A percentile compares a stretch with the other conserved stretches of the same genome.
phyloP scores from a whole-genome alignment of 2,113 vertebrate genomes.

The Lasiurus borealis region DNA sequence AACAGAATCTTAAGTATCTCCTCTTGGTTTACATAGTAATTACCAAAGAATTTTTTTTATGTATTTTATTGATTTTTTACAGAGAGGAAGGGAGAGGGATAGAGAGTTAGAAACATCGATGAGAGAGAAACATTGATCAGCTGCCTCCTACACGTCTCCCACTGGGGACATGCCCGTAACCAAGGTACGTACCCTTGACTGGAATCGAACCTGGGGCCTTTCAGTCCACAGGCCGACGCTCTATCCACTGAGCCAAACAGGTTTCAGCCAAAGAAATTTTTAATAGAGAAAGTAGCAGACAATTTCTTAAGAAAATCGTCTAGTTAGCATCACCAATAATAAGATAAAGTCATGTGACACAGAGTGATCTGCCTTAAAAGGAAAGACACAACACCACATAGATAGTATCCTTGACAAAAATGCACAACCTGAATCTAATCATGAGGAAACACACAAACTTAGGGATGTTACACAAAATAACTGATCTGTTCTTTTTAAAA shows the following conservation, averaged over 20 bases:
- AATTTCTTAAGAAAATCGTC: not conserved
- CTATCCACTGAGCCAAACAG: no score
- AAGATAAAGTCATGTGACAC: not conserved
- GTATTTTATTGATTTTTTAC: no score
- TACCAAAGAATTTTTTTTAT: not conserved
- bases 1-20: not conserved
- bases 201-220: no score
- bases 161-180: no score
- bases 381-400: not conserved
- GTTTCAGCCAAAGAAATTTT: not conserved
- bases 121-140: no score
- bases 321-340: not conserved
- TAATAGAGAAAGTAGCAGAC: not conserved
- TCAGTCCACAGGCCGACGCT: no score
- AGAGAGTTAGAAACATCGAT: no score
- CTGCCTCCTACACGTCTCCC: no score
- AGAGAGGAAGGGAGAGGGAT: no score
- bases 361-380: not conserved
- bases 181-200: no score
- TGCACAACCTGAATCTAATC: not conserved
- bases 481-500: constrained; percentile 29
- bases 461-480: not conserved
- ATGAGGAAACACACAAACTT: constrained; percentile 1
- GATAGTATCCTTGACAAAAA: not conserved
- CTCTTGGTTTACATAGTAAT: not conserved